Conservation (phyloP, 2,113 vertebrate genomes). For the Toxostoma redivivum region DNA sequence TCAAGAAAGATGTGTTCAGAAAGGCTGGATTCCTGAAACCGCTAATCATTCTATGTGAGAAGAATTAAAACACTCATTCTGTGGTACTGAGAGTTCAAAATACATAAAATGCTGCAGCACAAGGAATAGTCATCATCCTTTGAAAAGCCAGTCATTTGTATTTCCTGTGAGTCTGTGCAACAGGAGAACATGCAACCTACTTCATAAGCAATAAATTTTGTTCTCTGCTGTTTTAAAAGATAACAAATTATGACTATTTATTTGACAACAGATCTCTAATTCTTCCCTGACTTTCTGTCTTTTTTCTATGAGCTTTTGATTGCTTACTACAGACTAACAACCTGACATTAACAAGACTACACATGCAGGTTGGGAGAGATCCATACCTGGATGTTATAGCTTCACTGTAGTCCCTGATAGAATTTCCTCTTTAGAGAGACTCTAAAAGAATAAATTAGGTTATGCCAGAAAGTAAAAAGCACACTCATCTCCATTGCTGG, state of each 20-base stretch:
- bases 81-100: not conserved
- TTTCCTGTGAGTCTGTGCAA: not conserved
- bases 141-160: not conserved
- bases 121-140: not conserved
- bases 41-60: not conserved
- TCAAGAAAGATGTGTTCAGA: not conserved
- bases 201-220: not conserved
- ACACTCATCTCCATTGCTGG: not conserved
- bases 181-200: not conserved
- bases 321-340: not conserved
- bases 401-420: not conserved
- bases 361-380: rapidly evolving
- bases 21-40: not conserved
- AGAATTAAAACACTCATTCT: not conserved
- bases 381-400: not conserved
- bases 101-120: not conserved
- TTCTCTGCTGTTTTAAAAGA: not conserved
- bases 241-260: not conserved
- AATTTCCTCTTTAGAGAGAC: not conserved
- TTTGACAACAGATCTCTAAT: not conserved
- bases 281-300: not conserved
- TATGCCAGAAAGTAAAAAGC: not conserved
- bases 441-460: not conserved
- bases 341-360: not conserved
- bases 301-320: not conserved